These are phyloP conservation scores for Pseudorhombus dupliciocellatus DNA, from an alignment of 2,113 vertebrate species.

Conservation along the genomic window DNA sequence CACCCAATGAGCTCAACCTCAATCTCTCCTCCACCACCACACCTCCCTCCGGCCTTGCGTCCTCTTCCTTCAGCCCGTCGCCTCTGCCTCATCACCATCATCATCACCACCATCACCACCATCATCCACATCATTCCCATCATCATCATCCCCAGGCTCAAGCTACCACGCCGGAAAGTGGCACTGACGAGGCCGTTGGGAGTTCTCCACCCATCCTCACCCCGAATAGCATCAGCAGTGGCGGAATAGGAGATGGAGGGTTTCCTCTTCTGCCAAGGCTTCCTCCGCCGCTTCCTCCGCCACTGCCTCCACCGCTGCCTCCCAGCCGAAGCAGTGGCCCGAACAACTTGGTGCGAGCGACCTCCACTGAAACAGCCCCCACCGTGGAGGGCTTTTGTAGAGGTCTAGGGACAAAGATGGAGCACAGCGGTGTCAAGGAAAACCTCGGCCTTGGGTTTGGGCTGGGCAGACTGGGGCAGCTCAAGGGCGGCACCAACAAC, in stretches of 20 bases:
- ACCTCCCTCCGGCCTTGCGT: slow-evolving; percentile 80
- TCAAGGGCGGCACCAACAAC: slow-evolving; percentile 82
- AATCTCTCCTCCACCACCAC: slow-evolving; percentile 85
- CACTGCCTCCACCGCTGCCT: slow-evolving; percentile 54
- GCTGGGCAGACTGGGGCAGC: slow-evolving; percentile 57
- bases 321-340: slow-evolving; percentile 40
- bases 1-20: slow-evolving; percentile 88
- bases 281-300: slow-evolving; percentile 63
- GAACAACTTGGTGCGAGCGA: not conserved
- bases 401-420: slow-evolving; percentile 40
- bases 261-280: slow-evolving; percentile 74
- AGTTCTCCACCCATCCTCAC: slow-evolving; percentile 79
- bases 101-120: slow-evolving; percentile 80
- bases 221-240: slow-evolving; percentile 69
- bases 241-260: slow-evolving; percentile 46
- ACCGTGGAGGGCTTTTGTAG: slow-evolving; percentile 62
- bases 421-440: slow-evolving; percentile 48
- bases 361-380: slow-evolving; percentile 52
- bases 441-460: slow-evolving; percentile 77
- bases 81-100: slow-evolving; percentile 79
- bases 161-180: slow-evolving; percentile 83
- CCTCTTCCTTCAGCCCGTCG: slow-evolving; percentile 84
- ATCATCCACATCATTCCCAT: slow-evolving; percentile 74
- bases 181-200: slow-evolving; percentile 74
- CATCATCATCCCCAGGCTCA: slow-evolving; percentile 83